phyloP scores from a whole-genome alignment of 1,140 invertebrate genomes.

The Polypedilum vanderplanki region DNA sequence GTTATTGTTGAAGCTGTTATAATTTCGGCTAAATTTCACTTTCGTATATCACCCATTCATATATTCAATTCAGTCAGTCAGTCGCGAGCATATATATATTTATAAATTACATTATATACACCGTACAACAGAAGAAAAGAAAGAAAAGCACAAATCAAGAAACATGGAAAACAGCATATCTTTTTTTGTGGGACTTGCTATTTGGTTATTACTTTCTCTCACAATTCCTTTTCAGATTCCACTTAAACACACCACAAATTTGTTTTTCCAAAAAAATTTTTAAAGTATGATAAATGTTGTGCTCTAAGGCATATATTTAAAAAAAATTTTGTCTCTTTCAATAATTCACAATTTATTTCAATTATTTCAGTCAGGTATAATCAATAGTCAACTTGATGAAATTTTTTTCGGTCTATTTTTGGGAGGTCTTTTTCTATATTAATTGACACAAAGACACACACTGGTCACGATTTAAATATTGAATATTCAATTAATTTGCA shows the following conservation, averaged over 20 bases:
- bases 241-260: background rate
- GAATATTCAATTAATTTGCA: background rate
- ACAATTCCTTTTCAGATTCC: slow-evolving; percentile 23
- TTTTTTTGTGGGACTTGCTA: background rate
- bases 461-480: background rate
- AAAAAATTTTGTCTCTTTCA: background rate
- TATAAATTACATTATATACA: background rate
- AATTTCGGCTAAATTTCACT: slow-evolving; percentile 26
- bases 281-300: slow-evolving; percentile 4
- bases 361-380: too few species aligned
- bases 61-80: slow-evolving; percentile 8
- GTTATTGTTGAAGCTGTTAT: background rate
- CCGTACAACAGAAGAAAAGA: background rate
- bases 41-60: slow-evolving; percentile 1
- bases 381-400: too few species aligned
- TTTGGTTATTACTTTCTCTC: slow-evolving; percentile 2
- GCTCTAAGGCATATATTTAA: background rate
- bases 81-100: background rate
- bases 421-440: background rate
- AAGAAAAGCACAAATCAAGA: background rate
- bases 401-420: background rate
- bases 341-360: background rate
- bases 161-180: slow-evolving; percentile 18
- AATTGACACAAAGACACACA: background rate
- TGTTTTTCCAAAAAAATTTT: background rate